phyloP scores from a whole-genome alignment of 2,888 invertebrate species.

The Cyrtodaria siliqua region DNA sequence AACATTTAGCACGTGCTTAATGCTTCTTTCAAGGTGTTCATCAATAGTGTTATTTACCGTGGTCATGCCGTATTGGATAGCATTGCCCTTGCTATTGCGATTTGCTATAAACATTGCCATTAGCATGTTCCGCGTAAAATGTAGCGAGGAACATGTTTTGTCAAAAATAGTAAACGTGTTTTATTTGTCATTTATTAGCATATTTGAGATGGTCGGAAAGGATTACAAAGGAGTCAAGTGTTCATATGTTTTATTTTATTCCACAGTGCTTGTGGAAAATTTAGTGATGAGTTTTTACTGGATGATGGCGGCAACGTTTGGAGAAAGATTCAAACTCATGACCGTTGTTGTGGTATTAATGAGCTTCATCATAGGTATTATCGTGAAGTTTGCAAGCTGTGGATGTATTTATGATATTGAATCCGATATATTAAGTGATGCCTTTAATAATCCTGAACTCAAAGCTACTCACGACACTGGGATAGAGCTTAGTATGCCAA shows the following conservation, averaged over 20 bases:
- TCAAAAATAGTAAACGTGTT: slow-evolving; percentile 37
- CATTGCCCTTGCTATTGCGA: slow-evolving; percentile 65
- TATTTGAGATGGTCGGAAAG: slow-evolving; percentile 66
- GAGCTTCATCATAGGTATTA: slow-evolving; percentile 71
- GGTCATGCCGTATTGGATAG: slow-evolving; percentile 62
- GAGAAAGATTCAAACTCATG: slow-evolving; percentile 68
- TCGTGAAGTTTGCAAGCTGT: slow-evolving; percentile 74
- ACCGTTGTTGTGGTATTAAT: slow-evolving; percentile 68
- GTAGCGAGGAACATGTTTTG: slow-evolving; percentile 39
- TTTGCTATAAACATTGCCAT: slow-evolving; percentile 52
- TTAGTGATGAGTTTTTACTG: slow-evolving; percentile 75
- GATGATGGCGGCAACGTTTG: slow-evolving; percentile 68
- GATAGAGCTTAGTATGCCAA: neutral
- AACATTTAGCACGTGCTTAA: slow-evolving; percentile 55
- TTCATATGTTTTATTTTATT: slow-evolving; percentile 74
- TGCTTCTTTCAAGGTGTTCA: slow-evolving; percentile 66
- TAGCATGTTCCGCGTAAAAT: slow-evolving; percentile 44
- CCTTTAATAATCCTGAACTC: slow-evolving; percentile 57
- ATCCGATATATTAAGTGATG: slow-evolving; percentile 56
- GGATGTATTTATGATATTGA: slow-evolving; percentile 65
- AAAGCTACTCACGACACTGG: slow-evolving; percentile 19
- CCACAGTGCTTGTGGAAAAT: slow-evolving; percentile 74
- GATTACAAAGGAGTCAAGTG: slow-evolving; percentile 69
- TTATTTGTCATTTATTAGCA: slow-evolving; percentile 64
- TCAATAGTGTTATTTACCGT: slow-evolving; percentile 65